Evolutionary conservation across 1,140 invertebrate genomes (phyloP).

Genomic region (Drosophila sproati): DNA sequence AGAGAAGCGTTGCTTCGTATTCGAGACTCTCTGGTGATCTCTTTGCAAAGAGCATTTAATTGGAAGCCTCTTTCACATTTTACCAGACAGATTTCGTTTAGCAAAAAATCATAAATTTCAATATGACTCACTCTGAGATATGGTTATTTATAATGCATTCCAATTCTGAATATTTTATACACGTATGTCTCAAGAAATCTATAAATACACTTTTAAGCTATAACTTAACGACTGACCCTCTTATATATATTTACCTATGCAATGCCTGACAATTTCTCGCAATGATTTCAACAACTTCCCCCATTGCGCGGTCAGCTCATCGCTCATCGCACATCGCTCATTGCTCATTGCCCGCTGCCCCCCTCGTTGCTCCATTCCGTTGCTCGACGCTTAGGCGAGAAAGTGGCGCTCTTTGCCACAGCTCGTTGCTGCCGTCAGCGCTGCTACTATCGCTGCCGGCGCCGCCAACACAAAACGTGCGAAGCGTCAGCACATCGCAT

Average conservation of each 20-base stretch:
- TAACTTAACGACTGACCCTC: slow-evolving; percentile 19
- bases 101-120: too few relatives aligned
- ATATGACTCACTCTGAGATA: too few relatives aligned
- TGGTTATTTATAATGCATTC: too few relatives aligned
- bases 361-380: neutral
- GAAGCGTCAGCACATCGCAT: slow-evolving; percentile 53
- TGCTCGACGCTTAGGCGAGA: slow-evolving; percentile 35
- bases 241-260: slow-evolving; percentile 20
- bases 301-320: slow-evolving; percentile 67
- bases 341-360: neutral
- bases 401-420: slow-evolving; percentile 16
- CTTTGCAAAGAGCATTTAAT: too few relatives aligned
- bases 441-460: slow-evolving; percentile 13
- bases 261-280: slow-evolving; percentile 48
- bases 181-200: too few relatives aligned
- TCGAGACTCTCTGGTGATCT: too few relatives aligned
- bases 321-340: slow-evolving; percentile 37
- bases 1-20: neutral
- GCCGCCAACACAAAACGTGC: slow-evolving; percentile 63
- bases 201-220: too few relatives aligned
- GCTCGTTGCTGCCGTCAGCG: slow-evolving; percentile 33
- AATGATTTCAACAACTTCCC: slow-evolving; percentile 67
- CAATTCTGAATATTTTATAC: too few relatives aligned
- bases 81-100: too few relatives aligned
- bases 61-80: too few relatives aligned